Conservation (phyloP, 2,888 invertebrate genomes). For the Nebria salina region DNA sequence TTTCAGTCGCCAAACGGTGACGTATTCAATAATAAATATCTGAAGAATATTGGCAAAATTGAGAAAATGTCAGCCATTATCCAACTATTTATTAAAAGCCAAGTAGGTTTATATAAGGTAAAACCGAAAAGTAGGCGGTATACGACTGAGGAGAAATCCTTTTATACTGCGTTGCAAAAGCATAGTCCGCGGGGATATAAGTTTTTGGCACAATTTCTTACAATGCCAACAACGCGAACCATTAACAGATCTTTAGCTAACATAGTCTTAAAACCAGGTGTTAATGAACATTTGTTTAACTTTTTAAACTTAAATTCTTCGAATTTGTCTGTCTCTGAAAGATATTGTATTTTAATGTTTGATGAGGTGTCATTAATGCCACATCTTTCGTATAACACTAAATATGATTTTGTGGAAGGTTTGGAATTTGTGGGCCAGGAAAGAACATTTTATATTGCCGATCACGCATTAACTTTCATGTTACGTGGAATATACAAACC, state of each 20-base stretch:
- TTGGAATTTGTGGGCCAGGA: neutral
- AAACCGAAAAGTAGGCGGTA: neutral
- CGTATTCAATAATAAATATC: neutral
- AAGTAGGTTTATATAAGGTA: neutral
- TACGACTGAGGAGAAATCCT: neutral
- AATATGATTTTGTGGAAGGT: neutral
- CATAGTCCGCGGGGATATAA: neutral
- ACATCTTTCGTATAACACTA: neutral
- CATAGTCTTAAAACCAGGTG: neutral
- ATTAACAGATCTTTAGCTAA: conserved; percentile 5
- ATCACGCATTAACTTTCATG: conserved; percentile 36
- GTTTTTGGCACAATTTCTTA: neutral
- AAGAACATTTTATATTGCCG: neutral
- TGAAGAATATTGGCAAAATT: neutral
- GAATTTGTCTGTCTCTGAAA: too few relatives aligned
- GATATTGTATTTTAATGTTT: conserved; percentile 17
- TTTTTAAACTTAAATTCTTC: conserved; percentile 1
- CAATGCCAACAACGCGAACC: neutral
- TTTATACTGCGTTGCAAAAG: neutral
- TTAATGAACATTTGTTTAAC: neutral
- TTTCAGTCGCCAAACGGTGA: neutral
- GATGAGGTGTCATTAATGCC: neutral
- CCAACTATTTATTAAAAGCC: neutral
- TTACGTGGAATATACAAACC: conserved; percentile 13
- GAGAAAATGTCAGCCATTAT: neutral